Percentiles rank a stretch among this genome's conserved stretches.
phyloP scores from a whole-genome alignment of 1,140 invertebrate species.

The Protaetia brevitarsis region DNA sequence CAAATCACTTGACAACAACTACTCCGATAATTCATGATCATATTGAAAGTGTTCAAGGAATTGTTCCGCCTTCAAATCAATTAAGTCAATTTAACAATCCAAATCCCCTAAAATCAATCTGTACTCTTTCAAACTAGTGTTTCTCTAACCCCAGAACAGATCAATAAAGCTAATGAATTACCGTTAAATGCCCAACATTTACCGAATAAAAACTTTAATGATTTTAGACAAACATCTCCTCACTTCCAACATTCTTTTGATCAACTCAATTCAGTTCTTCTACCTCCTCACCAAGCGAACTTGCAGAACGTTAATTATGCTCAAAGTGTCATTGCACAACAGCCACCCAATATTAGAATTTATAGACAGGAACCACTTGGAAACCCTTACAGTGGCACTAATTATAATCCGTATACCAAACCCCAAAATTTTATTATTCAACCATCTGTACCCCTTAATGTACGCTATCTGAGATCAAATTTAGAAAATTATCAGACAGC shows the following conservation, averaged over 20 bases:
- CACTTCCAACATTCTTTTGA: slow-evolving; percentile 18
- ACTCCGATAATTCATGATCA: neutral
- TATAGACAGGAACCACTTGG: slow-evolving; percentile 52
- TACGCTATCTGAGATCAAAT: slow-evolving; percentile 27
- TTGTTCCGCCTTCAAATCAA: slow-evolving; percentile 24
- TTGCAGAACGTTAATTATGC: slow-evolving; percentile 24
- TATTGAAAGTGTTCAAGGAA: neutral
- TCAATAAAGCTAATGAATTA: slow-evolving; percentile 29
- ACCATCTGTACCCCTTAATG: slow-evolving; percentile 11
- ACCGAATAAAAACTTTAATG: slow-evolving; percentile 39
- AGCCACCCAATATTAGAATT: slow-evolving; percentile 42
- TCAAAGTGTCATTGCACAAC: neutral
- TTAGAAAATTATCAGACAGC: slow-evolving; percentile 19
- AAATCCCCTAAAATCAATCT: slow-evolving; percentile 30
- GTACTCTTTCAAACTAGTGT: slow-evolving; percentile 54
- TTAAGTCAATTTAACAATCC: slow-evolving; percentile 24
- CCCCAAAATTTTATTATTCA: neutral
- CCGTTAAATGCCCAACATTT: slow-evolving; percentile 42
- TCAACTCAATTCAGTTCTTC: slow-evolving; percentile 22
- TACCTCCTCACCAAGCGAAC: slow-evolving; percentile 18
- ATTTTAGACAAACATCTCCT: slow-evolving; percentile 37
- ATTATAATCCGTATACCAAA: neutral
- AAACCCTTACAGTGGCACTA: slow-evolving; percentile 47
- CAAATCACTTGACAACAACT: neutral
- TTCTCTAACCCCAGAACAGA: slow-evolving; percentile 42